Percentiles rank a stretch among this genome's conserved stretches.
These are phyloP conservation scores for Aphaenogaster floridana DNA, from an alignment of 1,140 invertebrate genomes.

Conservation along the genomic window DNA sequence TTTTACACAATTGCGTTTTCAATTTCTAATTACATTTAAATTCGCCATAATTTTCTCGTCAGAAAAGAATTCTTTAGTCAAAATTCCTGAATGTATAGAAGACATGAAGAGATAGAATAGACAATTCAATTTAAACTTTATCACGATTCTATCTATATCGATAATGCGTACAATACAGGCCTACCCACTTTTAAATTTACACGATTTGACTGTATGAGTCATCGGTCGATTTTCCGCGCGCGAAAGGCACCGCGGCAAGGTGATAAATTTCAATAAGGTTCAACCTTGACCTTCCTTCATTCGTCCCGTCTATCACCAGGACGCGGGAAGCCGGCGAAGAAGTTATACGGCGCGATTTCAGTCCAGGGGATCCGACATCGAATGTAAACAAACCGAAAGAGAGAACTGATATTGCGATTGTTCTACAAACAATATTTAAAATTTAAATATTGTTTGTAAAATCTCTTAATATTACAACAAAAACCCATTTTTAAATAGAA, in stretches of 20 bases:
- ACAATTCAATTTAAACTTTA: background rate
- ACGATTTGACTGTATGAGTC: constrained; percentile 60
- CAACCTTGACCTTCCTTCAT: constrained; percentile 70
- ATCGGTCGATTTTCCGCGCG: constrained; percentile 61
- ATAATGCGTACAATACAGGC: background rate
- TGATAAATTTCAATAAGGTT: constrained; percentile 68
- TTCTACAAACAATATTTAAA: background rate
- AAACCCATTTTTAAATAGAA: constrained; percentile 7
- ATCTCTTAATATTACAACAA: background rate
- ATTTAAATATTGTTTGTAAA: too few species aligned
- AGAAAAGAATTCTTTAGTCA: background rate
- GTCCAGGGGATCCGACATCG: constrained; percentile 54
- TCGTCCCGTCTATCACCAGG: constrained; percentile 63
- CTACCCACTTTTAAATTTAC: constrained; percentile 25
- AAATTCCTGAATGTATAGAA: background rate
- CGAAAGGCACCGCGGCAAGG: background rate
- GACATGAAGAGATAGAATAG: background rate
- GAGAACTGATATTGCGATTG: constrained; percentile 13
- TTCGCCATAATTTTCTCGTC: background rate
- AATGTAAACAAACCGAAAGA: constrained; percentile 32
- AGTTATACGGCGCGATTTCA: constrained; percentile 60
- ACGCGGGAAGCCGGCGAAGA: constrained; percentile 23
- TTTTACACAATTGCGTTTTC: background rate
- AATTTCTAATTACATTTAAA: background rate
- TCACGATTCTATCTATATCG: too few species aligned